These are phyloP conservation scores for Elymnias hypermnestra DNA, from an alignment of 1,140 invertebrate genomes.

Conservation along the genomic window DNA sequence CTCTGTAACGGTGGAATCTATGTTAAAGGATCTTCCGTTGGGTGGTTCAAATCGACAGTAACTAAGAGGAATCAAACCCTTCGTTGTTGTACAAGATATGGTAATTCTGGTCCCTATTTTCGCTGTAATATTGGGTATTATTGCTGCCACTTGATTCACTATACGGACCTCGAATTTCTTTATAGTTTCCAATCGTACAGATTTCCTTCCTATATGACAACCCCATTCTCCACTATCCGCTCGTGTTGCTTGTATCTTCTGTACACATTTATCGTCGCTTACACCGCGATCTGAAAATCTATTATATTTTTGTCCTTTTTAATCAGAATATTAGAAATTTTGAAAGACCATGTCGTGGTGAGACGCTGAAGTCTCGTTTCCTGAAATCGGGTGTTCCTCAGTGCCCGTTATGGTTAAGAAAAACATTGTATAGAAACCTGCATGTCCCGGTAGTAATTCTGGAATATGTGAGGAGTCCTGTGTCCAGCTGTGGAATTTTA, in stretches of 20 bases:
- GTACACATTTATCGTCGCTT: slow-evolving; percentile 37
- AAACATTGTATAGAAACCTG: too few relatives aligned
- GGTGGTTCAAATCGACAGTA: slow-evolving; percentile 65
- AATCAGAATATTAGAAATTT: too few relatives aligned
- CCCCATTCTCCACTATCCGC: slow-evolving; percentile 48
- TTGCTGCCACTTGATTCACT: slow-evolving; percentile 46
- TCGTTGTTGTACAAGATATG: slow-evolving; percentile 42
- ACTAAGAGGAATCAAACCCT: slow-evolving; percentile 37
- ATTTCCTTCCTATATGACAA: slow-evolving; percentile 47
- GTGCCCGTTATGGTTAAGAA: too few relatives aligned
- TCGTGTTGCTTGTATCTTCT: slow-evolving; percentile 37
- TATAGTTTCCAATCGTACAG: slow-evolving; percentile 35
- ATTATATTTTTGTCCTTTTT: too few relatives aligned
- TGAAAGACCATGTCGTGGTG: too few relatives aligned
- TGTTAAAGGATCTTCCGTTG: slow-evolving; percentile 46
- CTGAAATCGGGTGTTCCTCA: too few relatives aligned
- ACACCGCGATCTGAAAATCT: slow-evolving; percentile 43
- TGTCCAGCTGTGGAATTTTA: too few relatives aligned
- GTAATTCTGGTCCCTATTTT: slow-evolving; percentile 38
- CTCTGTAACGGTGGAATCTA: slow-evolving; percentile 39
- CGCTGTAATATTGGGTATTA: slow-evolving; percentile 39
- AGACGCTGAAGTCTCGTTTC: too few relatives aligned
- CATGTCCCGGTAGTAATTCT: too few relatives aligned
- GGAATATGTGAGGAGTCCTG: too few relatives aligned
- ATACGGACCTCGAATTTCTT: slow-evolving; percentile 47